These are phyloP conservation scores for Bombus turneri DNA, from an alignment of 1,140 invertebrate species.

Conservation along the genomic window DNA sequence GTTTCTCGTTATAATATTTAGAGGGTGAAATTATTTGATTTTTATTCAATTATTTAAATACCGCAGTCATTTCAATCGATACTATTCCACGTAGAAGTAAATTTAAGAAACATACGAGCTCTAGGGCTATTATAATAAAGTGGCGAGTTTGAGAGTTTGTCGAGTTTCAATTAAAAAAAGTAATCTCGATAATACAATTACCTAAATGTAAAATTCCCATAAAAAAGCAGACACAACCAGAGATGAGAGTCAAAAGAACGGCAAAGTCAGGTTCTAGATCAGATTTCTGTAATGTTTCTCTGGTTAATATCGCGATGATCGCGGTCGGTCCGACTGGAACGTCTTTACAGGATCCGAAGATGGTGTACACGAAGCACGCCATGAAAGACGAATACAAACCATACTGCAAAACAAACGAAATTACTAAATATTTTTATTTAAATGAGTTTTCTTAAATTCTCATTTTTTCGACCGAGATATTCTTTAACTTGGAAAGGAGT, in stretches of 20 bases:
- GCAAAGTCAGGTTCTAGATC: conserved; percentile 88
- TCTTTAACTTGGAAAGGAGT: too few relatives aligned
- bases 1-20: too few relatives aligned
- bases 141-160: too few relatives aligned
- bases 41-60: too few relatives aligned
- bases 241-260: conserved; percentile 90
- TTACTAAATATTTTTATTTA: background rate
- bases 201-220: conserved; percentile 94
- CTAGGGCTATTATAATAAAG: too few relatives aligned
- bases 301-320: conserved; percentile 86
- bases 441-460: too few relatives aligned
- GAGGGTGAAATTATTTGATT: too few relatives aligned
- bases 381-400: conserved; percentile 95
- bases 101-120: too few relatives aligned
- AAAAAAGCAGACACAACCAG: conserved; percentile 89
- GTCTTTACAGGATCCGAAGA: conserved; percentile 90
- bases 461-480: too few relatives aligned
- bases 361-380: conserved; percentile 90
- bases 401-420: conserved; percentile 82
- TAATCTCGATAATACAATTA: conserved; percentile 71
- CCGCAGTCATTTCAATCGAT: too few relatives aligned
- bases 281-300: conserved; percentile 84
- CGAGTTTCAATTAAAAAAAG: background rate
- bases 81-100: too few relatives aligned
- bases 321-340: conserved; percentile 89